Evolutionary conservation across 2,797 vertebrate genomes (phyloP), one percentile per base, ranked within the genome.

Genomic region (Fratercula arctica): DNA sequence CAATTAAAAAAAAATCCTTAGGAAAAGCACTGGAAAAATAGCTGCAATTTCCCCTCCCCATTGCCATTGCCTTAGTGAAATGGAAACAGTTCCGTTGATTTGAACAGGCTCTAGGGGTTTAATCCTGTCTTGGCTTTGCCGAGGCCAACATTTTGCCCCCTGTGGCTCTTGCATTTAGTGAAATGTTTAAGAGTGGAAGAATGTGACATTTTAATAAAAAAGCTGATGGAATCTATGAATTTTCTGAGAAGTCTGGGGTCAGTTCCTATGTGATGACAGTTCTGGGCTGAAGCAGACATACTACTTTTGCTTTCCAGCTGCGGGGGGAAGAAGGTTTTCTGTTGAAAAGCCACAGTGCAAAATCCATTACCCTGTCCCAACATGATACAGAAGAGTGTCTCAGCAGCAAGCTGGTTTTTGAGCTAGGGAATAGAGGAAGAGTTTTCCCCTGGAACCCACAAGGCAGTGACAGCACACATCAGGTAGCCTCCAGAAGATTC

Each of bases 201-300:
- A 90, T 82, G 76, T 85, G 92, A 75, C 59, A 70, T 87, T 94
- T 93, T 79, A 84, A 67, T 82, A 74, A 89, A 95, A 93, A 89
- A 78, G 29, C 24, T 90, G 74, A 84, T 39, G 60, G 90, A 75
- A 86, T 92, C 69, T 78, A 51, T 76, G 73, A 91, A 87, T 91
- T 87, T 94, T 92, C 59, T 89, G 86, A 67, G 68, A 94, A 82
- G 78, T 80, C 72, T 81, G 51, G 66, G 87, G 92, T 94, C 93
- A 91, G 73, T 73, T 96, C 69, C 39, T 59, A 10, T 60, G 79
- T 76, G 89, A 91, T 90, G 76, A 82, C 73, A 82, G 67, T 88
- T 94, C 82, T 48, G 48, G 93, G 67, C 83, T 79, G 51, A 86
- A 79, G 85, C 67, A 94, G 89, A 66, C 26, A 54, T 53, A 87